Percentiles rank a stretch among this genome's conserved stretches.
Conservation (phyloP, 2,113 vertebrate species). For the Polyodon spathula region DNA sequence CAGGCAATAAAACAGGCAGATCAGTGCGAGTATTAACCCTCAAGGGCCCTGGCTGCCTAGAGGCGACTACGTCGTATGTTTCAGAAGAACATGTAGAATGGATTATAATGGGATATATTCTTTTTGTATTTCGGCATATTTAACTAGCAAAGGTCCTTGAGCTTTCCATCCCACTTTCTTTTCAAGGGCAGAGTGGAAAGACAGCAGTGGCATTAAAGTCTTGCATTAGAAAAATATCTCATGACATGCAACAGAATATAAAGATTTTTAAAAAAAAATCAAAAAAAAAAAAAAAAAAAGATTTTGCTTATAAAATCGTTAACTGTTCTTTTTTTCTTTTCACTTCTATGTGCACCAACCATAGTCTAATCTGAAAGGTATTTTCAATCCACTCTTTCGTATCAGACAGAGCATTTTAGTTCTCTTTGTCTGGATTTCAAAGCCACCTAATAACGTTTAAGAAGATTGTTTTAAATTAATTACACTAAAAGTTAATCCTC, state of each 20-base stretch:
- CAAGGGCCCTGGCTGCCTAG: constrained; percentile 59
- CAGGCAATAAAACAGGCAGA: constrained; percentile 95
- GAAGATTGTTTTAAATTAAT: no score
- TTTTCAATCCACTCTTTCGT: no score
- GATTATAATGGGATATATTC: constrained; percentile 1
- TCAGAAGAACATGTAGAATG: neutral
- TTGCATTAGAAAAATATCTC: neutral
- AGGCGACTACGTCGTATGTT: neutral
- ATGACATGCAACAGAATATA: neutral
- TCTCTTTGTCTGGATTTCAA: no score
- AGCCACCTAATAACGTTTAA: no score
- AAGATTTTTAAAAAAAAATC: neutral
- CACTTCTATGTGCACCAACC: no score
- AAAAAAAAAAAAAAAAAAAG: neutral
- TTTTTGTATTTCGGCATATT: neutral
- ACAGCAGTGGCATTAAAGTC: neutral
- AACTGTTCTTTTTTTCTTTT: no score
- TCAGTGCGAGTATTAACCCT: constrained; percentile 71
- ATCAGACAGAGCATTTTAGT: no score
- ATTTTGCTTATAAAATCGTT: no score
- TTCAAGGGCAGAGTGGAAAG: neutral
- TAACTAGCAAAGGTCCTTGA: constrained; percentile 2
- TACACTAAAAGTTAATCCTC: no score
- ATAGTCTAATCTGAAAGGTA: no score
- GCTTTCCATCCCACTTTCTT: neutral